phyloP scores from a whole-genome alignment of 2,888 invertebrate genomes.

The Aplocera efformata region DNA sequence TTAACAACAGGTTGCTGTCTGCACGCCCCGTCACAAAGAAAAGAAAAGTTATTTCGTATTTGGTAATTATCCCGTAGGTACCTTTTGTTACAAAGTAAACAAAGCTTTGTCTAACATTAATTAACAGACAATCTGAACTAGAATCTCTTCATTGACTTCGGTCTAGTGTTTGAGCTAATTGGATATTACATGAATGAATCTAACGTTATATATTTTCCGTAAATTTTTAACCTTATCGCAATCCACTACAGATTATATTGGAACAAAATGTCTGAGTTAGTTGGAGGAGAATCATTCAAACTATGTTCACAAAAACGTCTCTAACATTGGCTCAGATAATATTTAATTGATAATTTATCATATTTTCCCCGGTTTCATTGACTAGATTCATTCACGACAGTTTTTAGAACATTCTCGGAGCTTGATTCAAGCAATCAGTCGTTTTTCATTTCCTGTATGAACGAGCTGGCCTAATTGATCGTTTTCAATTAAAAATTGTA shows the following conservation, averaged over 20 bases:
- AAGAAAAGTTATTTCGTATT: too few species aligned
- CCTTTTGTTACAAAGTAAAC: too few species aligned
- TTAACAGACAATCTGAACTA: conserved; percentile 30
- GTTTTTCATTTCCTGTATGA: conserved; percentile 35
- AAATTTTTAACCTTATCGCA: conserved; percentile 4
- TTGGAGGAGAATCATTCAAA: conserved; percentile 40
- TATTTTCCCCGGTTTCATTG: conserved; percentile 61
- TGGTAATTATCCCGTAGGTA: too few species aligned
- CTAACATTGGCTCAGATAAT: conserved; percentile 34
- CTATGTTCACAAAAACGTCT: conserved; percentile 50
- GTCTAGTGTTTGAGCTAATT: conserved; percentile 57
- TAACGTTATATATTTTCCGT: not conserved
- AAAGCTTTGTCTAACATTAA: too few species aligned
- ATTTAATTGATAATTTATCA: conserved; percentile 54
- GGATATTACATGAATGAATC: conserved; percentile 42
- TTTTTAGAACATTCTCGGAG: conserved; percentile 43
- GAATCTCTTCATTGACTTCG: conserved; percentile 53
- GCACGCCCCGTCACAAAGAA: too few species aligned
- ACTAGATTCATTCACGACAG: conserved; percentile 49
- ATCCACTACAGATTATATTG: conserved; percentile 28
- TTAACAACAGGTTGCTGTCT: too few species aligned
- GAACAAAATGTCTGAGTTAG: not conserved
- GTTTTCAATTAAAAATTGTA: conserved; percentile 24
- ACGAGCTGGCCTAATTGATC: conserved; percentile 27
- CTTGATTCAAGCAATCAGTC: conserved; percentile 32